Base-by-base conservation (phyloP, 1,140 invertebrate species). In the Campoletis sonorensis region DNA sequence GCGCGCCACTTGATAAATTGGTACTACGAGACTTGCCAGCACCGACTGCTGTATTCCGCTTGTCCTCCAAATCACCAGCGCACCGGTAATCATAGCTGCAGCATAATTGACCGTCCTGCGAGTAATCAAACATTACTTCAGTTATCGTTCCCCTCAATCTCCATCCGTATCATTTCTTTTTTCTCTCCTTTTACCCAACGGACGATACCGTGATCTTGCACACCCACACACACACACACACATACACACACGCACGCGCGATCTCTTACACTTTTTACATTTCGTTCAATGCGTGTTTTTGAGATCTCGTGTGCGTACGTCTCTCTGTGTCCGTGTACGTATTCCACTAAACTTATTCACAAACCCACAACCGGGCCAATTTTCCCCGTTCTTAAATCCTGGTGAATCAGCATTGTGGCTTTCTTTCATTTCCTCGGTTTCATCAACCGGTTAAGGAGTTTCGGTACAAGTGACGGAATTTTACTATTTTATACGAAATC, bases 61-160 rank as follows among this genome's bases (percentile, higher is more conserved):
- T 79, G 80, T 82, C 84, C 84, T 84, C 90, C 87, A 90, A 67
- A 91, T 90, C 88, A 90, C 92, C 90, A 93, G 92, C 90, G 86
- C 93, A 94, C 92, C 91, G 90, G 91, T 93, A 92, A 93, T 93
- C 93, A 93, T 93, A 93, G 92, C 93, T 94, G 90, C 93, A 94
- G 93, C 93, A 93, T 90, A 94, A 90, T 88, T 92, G 91, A 91
- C 93, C 93, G 91, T 94, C 93, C 93, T 94, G 90, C 84, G 88
- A 79, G 64, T 85, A 91, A 88, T 78, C 79, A 86, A 83, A 86
- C 30, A 80, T 79, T 81, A 83, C 84, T 87, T 81, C 90, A 90
- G 85, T 83, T 73, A 82, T 83, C 85, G 80, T 58, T 68, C 81
- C 51, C 81, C 40, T 18, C 27, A 18, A 21, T 64, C 54, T 78